phyloP scores from a whole-genome alignment of 2,888 invertebrate species.

The Oeneis ivallda region DNA sequence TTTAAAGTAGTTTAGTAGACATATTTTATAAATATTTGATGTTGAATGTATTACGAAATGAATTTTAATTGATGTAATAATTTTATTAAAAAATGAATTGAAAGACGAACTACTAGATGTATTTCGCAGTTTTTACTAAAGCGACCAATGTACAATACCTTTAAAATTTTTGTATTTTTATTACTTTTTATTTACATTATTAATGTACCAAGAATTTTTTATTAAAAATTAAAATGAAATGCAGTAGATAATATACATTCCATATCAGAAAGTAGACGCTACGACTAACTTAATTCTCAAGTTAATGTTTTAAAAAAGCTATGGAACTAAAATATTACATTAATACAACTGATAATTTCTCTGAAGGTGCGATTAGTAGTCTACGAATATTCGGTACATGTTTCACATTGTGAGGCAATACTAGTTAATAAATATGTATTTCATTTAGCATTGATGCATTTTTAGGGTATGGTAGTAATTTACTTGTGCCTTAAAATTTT shows the following conservation, averaged over 20 bases:
- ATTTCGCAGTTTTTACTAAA: background rate
- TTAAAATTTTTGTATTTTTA: background rate
- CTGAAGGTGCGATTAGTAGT: conserved; percentile 8
- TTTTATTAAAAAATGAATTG: conserved; percentile 2
- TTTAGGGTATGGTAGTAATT: conserved; percentile 17
- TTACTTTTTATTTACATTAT: background rate
- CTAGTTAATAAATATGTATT: background rate
- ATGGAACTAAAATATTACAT: background rate
- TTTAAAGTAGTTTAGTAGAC: background rate
- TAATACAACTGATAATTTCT: background rate
- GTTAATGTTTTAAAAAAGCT: background rate
- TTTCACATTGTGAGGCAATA: background rate
- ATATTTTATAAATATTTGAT: conserved; percentile 7
- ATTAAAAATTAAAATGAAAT: background rate
- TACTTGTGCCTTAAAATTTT: conserved; percentile 36
- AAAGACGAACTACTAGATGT: background rate
- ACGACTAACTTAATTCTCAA: background rate
- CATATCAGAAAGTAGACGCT: background rate
- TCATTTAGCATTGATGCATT: background rate
- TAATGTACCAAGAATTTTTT: too few species aligned
- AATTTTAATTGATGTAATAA: conserved; percentile 6
- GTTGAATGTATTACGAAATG: conserved; percentile 18
- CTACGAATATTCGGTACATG: conserved; percentile 19
- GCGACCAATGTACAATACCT: background rate
- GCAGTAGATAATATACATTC: background rate